Evolutionary conservation across 2,797 vertebrate species (phyloP).

Genomic region (Liasis olivaceus): DNA sequence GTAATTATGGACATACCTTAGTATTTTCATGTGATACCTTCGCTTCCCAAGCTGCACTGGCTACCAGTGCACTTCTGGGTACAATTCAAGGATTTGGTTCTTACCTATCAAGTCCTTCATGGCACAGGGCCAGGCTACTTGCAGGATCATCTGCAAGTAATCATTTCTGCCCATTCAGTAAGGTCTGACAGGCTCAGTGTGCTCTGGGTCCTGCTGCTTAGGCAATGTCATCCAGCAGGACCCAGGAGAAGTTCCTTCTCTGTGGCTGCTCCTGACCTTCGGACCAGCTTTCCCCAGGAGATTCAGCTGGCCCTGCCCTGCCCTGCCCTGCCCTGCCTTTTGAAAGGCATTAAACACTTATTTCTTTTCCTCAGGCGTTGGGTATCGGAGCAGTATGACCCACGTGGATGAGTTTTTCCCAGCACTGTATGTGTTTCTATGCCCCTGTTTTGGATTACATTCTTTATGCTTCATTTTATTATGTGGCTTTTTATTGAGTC

Average conservation of each 20-base stretch:
- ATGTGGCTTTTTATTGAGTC: not conserved
- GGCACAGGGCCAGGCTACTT: not conserved
- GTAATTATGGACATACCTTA: not conserved
- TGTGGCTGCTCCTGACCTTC: not conserved
- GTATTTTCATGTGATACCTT: not conserved
- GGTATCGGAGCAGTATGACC: not conserved
- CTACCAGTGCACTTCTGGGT: not conserved
- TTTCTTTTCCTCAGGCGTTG: not conserved
- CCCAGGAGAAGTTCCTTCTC: not conserved
- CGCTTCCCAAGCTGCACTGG: not conserved
- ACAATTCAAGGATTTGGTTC: not conserved
- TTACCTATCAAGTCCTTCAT: not conserved
- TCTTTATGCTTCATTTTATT: not conserved
- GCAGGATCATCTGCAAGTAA: not conserved
- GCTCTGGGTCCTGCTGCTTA: not conserved
- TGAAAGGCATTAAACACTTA: not conserved
- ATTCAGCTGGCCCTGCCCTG: not conserved
- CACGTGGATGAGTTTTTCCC: not conserved
- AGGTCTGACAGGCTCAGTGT: not conserved
- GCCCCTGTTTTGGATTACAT: not conserved
- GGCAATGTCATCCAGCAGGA: not conserved
- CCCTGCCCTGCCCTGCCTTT: not conserved
- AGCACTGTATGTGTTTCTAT: not conserved
- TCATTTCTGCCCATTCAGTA: not conserved
- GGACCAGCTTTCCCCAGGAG: not conserved